phyloP scores from a whole-genome alignment of 2,797 vertebrate genomes.

The Acanthurus lineatus region DNA sequence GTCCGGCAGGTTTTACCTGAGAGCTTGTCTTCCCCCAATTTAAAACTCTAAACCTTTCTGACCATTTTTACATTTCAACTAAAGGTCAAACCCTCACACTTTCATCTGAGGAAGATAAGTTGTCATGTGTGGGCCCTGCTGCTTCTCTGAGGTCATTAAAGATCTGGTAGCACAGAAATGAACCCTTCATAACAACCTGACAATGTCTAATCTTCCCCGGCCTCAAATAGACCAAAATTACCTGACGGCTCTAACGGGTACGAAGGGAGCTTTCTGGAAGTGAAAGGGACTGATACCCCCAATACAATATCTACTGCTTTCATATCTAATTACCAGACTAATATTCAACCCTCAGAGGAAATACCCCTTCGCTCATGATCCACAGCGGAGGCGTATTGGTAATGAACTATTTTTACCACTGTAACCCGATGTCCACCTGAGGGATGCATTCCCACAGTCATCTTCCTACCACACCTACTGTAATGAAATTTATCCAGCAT shows the following conservation, averaged over 20 bases:
- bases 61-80: slow-evolving; percentile 65
- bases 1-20: slow-evolving; percentile 30
- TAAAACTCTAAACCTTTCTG: slow-evolving; percentile 63
- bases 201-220: slow-evolving; percentile 57
- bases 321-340: slow-evolving; percentile 81
- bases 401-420: slow-evolving; percentile 69
- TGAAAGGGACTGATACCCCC: slow-evolving; percentile 57
- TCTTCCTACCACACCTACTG: slow-evolving; percentile 41
- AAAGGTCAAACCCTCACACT: slow-evolving; percentile 77
- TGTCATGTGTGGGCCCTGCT: slow-evolving; percentile 48
- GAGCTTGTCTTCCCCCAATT: slow-evolving; percentile 45
- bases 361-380: slow-evolving; percentile 57
- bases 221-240: slow-evolving; percentile 66
- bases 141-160: slow-evolving; percentile 71
- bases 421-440: slow-evolving; percentile 66
- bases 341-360: slow-evolving; percentile 79
- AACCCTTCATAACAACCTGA: slow-evolving; percentile 65
- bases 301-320: slow-evolving; percentile 77
- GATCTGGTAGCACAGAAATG: slow-evolving; percentile 48
- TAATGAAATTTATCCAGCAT: slow-evolving; percentile 63
- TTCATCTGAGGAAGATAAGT: slow-evolving; percentile 52
- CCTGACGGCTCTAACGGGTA: slow-evolving; percentile 50
- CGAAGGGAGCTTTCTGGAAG: slow-evolving; percentile 52
- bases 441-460: slow-evolving; percentile 60
- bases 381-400: slow-evolving; percentile 52